Conservation (phyloP, 2,888 invertebrate genomes). For the Diogma glabrata region DNA sequence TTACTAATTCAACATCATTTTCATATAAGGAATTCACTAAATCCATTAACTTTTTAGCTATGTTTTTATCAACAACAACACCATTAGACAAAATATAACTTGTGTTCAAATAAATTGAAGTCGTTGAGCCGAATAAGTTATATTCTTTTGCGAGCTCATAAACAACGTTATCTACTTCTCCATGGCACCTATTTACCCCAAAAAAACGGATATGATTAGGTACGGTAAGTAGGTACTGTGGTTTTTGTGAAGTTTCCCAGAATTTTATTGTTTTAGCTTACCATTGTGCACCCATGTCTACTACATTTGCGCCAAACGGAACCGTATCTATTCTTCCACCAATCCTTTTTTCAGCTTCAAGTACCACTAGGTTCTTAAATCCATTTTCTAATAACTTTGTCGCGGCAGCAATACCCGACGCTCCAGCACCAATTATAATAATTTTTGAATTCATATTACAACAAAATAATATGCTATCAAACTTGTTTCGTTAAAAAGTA, state of each 20-base stretch:
- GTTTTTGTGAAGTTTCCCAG: not conserved
- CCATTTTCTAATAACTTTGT: slow-evolving; percentile 34
- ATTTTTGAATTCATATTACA: slow-evolving; percentile 23
- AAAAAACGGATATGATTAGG: not conserved
- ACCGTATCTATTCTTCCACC: slow-evolving; percentile 50
- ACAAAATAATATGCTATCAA: no score
- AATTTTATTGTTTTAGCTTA: slow-evolving; percentile 23
- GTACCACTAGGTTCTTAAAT: slow-evolving; percentile 39
- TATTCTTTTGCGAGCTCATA: not conserved
- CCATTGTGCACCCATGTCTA: slow-evolving; percentile 73
- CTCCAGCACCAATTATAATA: slow-evolving; percentile 34
- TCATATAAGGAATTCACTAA: slow-evolving; percentile 32
- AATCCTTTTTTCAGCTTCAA: slow-evolving; percentile 51
- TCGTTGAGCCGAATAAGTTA: not conserved
- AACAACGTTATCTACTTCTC: slow-evolving; percentile 7
- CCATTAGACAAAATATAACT: slow-evolving; percentile 31
- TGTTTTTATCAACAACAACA: slow-evolving; percentile 29
- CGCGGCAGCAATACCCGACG: slow-evolving; percentile 34
- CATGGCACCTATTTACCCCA: slow-evolving; percentile 7
- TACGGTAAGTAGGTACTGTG: not conserved
- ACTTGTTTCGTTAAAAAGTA: no score
- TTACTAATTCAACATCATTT: slow-evolving; percentile 26
- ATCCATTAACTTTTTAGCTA: slow-evolving; percentile 28
- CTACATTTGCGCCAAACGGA: slow-evolving; percentile 41
- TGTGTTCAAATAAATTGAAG: slow-evolving; percentile 22